Evolutionary conservation across 2,113 vertebrate species (phyloP).

Genomic region (Acrocephalus arundinaceus): DNA sequence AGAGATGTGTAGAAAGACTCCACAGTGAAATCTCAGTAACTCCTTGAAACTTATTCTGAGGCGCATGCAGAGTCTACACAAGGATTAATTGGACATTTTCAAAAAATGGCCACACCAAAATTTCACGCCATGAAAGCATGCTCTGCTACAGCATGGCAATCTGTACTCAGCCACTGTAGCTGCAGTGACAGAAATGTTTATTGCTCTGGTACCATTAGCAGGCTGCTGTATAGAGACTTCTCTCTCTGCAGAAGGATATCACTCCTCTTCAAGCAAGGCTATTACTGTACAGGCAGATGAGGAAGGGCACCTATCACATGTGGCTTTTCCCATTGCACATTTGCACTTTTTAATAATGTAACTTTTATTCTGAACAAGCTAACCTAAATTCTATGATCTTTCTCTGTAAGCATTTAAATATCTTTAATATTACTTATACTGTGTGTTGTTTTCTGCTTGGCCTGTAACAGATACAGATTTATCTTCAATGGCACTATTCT

Average conservation of each 20-base stretch:
- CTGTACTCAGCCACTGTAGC: background rate
- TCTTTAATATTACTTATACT: background rate
- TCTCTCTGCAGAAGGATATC: background rate
- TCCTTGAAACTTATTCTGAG: background rate
- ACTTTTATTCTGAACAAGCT: background rate
- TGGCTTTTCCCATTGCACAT: background rate
- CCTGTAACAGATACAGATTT: background rate
- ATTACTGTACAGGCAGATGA: background rate
- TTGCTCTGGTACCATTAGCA: background rate
- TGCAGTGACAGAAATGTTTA: background rate
- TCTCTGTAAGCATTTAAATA: background rate
- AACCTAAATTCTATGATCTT: background rate
- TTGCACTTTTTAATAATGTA: background rate
- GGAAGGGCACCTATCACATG: background rate
- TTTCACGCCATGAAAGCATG: fast-evolving
- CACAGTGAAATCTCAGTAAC: background rate
- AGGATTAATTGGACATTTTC: background rate
- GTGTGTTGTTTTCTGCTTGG: background rate
- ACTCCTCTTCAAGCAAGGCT: background rate
- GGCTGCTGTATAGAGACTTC: background rate
- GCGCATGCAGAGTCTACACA: background rate
- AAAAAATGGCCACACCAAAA: background rate
- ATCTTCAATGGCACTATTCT: background rate
- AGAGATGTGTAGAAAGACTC: background rate
- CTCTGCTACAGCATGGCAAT: fast-evolving